These are phyloP conservation scores for Rhinoraja longicauda DNA, from an alignment of 2,797 vertebrate genomes.

Conservation along the genomic window DNA sequence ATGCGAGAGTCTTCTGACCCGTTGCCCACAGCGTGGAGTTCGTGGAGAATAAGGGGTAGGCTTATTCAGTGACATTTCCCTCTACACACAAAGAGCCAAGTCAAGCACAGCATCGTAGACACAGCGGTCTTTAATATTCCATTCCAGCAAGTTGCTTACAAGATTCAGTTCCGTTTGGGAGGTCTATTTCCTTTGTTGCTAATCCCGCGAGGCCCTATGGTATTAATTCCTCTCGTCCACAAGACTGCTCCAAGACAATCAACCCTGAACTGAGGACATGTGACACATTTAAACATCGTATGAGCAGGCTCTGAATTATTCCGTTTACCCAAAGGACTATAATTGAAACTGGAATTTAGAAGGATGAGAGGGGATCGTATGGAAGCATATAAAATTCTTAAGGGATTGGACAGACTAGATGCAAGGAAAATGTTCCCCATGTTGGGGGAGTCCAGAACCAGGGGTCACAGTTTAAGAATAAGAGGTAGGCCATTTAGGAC, in stretches of 20 bases:
- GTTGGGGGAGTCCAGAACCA: too few relatives aligned
- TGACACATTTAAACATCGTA: neutral
- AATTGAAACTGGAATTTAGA: too few relatives aligned
- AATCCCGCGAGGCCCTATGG: neutral
- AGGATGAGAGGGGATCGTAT: too few relatives aligned
- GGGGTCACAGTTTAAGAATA: too few relatives aligned
- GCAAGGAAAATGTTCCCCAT: too few relatives aligned
- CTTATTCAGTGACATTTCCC: neutral
- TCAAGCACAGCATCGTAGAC: neutral
- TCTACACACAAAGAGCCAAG: neutral
- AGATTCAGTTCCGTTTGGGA: neutral
- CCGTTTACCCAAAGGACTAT: too few relatives aligned
- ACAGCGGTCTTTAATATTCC: neutral
- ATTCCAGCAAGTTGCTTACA: neutral
- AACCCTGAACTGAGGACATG: neutral
- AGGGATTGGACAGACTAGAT: too few relatives aligned
- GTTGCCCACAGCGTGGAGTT: neutral
- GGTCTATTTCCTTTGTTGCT: neutral
- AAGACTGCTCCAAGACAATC: neutral
- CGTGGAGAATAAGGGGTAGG: too few relatives aligned
- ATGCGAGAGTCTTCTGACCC: neutral
- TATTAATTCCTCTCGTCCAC: neutral
- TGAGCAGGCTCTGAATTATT: too few relatives aligned
- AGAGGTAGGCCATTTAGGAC: too few relatives aligned
- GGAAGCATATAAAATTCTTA: too few relatives aligned